Conservation (phyloP, 2,113 vertebrate genomes). For the Pardalotus punctatus region DNA sequence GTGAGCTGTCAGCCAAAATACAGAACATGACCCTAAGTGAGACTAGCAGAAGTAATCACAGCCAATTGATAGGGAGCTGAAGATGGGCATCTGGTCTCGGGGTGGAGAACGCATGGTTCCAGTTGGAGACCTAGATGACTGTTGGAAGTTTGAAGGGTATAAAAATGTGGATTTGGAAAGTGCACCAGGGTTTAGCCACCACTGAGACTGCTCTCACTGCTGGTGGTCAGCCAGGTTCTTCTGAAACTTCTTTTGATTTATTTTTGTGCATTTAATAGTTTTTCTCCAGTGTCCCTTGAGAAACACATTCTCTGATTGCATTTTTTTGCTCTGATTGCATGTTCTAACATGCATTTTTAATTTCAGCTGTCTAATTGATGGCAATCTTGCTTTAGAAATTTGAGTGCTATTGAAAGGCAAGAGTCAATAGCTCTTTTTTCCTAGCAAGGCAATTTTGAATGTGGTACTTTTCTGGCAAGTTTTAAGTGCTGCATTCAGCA, state of each 20-base stretch:
- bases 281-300: neutral
- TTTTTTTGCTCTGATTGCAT: neutral
- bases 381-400: neutral
- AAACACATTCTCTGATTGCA: neutral
- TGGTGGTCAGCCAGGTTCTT: neutral
- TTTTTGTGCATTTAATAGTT: neutral
- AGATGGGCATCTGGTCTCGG: neutral
- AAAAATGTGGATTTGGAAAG: neutral
- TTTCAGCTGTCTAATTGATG: neutral
- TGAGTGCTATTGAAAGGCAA: neutral
- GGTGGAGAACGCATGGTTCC: neutral
- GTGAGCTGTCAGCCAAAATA: neutral
- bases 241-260: neutral
- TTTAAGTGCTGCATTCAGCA: neutral
- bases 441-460: neutral
- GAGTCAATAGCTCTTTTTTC: neutral
- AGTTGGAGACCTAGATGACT: neutral
- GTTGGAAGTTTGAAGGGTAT: neutral
- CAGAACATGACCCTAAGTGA: neutral
- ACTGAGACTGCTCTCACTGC: neutral
- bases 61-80: neutral
- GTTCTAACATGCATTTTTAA: neutral
- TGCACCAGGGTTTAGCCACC: neutral
- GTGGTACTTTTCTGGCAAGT: neutral
- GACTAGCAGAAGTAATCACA: neutral